phyloP scores from a whole-genome alignment of 2,888 invertebrate genomes.

The Lasioglossum marginatum region DNA sequence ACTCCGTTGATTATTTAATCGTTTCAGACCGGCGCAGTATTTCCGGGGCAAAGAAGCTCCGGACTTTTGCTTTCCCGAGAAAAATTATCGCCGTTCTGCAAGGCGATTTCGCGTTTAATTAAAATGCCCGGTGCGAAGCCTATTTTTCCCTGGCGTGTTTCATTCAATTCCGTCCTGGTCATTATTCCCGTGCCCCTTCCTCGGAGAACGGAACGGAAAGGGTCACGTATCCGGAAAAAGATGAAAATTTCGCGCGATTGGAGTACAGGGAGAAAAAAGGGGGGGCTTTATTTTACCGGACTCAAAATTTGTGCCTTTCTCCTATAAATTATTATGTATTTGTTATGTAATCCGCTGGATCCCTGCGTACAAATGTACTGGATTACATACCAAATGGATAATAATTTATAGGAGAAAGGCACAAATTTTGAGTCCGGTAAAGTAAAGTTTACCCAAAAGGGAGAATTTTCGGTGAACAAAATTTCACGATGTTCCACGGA shows the following conservation, averaged over 20 bases:
- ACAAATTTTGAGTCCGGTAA: too few relatives aligned
- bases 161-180: not conserved
- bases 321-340: too few relatives aligned
- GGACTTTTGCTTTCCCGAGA: not conserved
- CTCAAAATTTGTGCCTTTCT: too few relatives aligned
- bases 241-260: not conserved
- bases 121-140: not conserved
- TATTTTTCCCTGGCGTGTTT: not conserved
- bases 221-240: not conserved
- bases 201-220: not conserved
- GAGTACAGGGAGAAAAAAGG: not conserved
- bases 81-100: not conserved
- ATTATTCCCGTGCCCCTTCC: not conserved
- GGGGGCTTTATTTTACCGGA: too few relatives aligned
- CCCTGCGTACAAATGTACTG: too few relatives aligned
- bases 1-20: slow-evolving; percentile 7
- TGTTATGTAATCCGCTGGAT: too few relatives aligned
- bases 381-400: too few relatives aligned
- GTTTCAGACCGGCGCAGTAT: not conserved
- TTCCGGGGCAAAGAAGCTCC: not conserved
- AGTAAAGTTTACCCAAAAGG: too few relatives aligned
- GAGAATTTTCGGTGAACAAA: not conserved
- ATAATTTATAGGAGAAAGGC: too few relatives aligned
- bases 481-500: not conserved
- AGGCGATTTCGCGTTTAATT: slow-evolving; percentile 4